phyloP scores from a whole-genome alignment of 2,797 vertebrate genomes.

The Dermochelys coriacea region DNA sequence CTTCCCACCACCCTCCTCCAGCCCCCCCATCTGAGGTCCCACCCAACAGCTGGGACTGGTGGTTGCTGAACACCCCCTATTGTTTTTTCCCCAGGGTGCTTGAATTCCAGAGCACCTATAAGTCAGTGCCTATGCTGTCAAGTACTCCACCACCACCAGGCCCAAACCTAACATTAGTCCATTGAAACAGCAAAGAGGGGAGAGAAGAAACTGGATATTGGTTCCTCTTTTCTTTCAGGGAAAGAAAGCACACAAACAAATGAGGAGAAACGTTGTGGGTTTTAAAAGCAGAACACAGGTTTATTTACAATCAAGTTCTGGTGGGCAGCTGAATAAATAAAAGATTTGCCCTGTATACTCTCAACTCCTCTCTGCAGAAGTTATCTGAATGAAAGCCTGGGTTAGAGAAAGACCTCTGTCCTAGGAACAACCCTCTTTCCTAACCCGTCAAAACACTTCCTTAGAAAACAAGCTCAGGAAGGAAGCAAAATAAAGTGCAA shows the following conservation, averaged over 20 bases:
- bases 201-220: background rate
- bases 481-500: constrained; percentile 84
- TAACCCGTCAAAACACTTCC: constrained; percentile 25
- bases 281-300: constrained; percentile 81
- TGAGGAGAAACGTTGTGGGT: background rate
- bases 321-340: constrained; percentile 84
- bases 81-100: background rate
- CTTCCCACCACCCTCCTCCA: background rate
- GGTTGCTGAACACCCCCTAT: too few species aligned
- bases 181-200: background rate
- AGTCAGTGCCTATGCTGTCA: background rate
- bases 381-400: constrained; percentile 35
- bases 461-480: constrained; percentile 51
- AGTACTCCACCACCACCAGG: background rate
- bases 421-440: background rate
- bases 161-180: background rate
- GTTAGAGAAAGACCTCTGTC: background rate
- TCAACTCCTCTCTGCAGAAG: constrained; percentile 45
- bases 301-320: constrained; percentile 84
- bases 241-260: constrained; percentile 45
- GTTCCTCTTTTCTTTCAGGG: background rate
- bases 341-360: constrained; percentile 64
- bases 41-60: too few species aligned
- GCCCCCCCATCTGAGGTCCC: too few species aligned
- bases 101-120: background rate